phyloP scores from a whole-genome alignment of 2,888 invertebrate genomes.

The Apamea anceps region DNA sequence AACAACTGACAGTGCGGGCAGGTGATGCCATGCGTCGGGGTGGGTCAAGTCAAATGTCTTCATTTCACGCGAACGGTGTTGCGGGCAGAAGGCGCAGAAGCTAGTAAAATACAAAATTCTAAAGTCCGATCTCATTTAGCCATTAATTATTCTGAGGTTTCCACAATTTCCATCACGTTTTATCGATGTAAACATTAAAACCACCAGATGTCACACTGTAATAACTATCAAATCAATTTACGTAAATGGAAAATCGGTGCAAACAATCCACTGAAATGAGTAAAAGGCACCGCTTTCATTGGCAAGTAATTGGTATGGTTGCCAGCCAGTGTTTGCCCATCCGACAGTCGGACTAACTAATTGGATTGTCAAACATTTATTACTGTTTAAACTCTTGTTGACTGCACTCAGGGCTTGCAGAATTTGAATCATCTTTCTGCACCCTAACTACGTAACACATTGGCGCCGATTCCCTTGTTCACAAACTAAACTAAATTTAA shows the following conservation, averaged over 20 bases:
- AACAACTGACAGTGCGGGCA: too few relatives aligned
- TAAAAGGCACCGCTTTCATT: conserved; percentile 47
- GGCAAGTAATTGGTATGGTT: conserved; percentile 41
- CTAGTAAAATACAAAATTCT: neutral
- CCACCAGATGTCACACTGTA: conserved; percentile 32
- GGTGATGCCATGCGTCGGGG: too few relatives aligned
- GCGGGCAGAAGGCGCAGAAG: too few relatives aligned
- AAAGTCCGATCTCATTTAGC: neutral
- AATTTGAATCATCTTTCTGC: neutral
- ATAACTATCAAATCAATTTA: conserved; percentile 52
- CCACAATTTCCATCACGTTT: neutral
- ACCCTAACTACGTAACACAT: neutral
- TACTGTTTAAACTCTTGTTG: conserved; percentile 32
- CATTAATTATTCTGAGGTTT: neutral
- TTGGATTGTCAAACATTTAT: conserved; percentile 66
- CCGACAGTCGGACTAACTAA: conserved; percentile 41
- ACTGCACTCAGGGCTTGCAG: conserved; percentile 32
- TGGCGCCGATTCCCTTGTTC: too few relatives aligned
- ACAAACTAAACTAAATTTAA: too few relatives aligned
- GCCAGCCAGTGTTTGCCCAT: conserved; percentile 36
- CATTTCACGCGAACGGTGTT: too few relatives aligned
- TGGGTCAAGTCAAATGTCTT: too few relatives aligned
- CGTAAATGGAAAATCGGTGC: conserved; percentile 47
- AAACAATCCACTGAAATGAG: conserved; percentile 49
- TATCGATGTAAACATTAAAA: conserved; percentile 16